Evolutionary conservation across 2,113 vertebrate species (phyloP), one percentile per base, ranked within the genome.

Genomic region (Lophura nycthemera): DNA sequence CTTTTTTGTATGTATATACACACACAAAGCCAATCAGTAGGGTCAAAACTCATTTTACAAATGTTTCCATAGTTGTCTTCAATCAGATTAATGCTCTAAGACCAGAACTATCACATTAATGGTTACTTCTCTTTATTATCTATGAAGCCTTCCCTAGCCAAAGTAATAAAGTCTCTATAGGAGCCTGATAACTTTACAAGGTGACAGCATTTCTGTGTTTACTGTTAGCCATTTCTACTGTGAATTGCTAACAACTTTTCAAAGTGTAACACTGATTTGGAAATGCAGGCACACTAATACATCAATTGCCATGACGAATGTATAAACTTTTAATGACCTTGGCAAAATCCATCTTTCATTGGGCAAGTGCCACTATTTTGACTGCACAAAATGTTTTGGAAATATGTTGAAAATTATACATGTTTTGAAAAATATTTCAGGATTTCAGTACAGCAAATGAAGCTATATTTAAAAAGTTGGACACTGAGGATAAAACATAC

Each of bases 301-400:
- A 78, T 65, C 89, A 92, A 88, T 79, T 81, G 81, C 89, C 78
- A 84, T 74, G 82, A 87, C 86, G 82, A 94, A 74, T 42, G 67
- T 63, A 71, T 89, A 93, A 94, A 96, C 91, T 91, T 76, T 56
- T 57, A 89, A 93, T 54, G 71, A 96, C 91, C 64, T 94, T 75
- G 86, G 91, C 90, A 96, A 92, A 95, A 76, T 36, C n/a, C 43
- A 22, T 56, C 83, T 76, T 63, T 85, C 50, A 86, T 67, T 95
- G 93, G 93, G 92, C 59, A 88, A 74, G 90, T 96, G 95, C 95
- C 86, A 97, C 87, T 96, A 86, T 96, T 97, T 95, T 95, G 96
- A 97, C 96, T 97, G 77, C 91, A 97, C 93, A 96, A 95, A 95
- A 95, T 96, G 88, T 96, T 95, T 95, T 97, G 72, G 90, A 89